Base-by-base conservation (phyloP, 2,797 vertebrate genomes). In the Nyctibius grandis region DNA sequence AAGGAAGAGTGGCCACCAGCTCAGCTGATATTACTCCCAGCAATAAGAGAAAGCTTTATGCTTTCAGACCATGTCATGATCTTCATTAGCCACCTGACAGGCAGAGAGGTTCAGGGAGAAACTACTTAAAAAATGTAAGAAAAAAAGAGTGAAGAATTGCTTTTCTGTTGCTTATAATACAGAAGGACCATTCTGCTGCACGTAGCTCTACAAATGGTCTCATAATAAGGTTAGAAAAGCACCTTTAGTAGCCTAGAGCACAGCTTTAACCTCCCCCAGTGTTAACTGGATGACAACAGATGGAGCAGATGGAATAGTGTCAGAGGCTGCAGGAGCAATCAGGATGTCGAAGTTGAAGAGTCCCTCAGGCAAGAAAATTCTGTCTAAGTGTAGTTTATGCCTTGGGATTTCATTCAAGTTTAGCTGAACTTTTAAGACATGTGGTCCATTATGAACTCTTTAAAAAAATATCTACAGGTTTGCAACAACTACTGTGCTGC, bases 301-400 rank as follows among this genome's bases (percentile, higher is more conserved):
- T 91, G 91, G 93, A 97, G 75, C 97, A 97, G 96, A 97, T 97
- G 96, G 93, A 93, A 60, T 5, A 86, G 85, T 33, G 31, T 91
- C 81, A 93, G 82, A 89, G 88, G 84, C 85, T 89, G 73, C 64
- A 87, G 76, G 51, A 92, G 63, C 89, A 95, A 93, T 74, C 21
- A 44, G 51, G 73, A 96, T 67, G 42, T 57, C 61, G 69, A 85
- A 94, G 67, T 45, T 87, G 85, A 78, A 83, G 60, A 94, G 68
- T 88, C 94, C 85, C 65, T 48, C 38, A 91, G 84, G 96, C 76
- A 95, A 89, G 65, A 93, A 93, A 89, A 85, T 72, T 89, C 59
- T 42, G 15, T 84, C 82, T 65, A 94, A 86, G 40, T 73, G 59
- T 88, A 78, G 77, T 93, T 97, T 93, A 63, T 2, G 0, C 89